A percentile compares a stretch with the other conserved stretches of the same genome.
These are phyloP conservation scores for Abrostola triplasia DNA, from an alignment of 2,888 invertebrate genomes.

Conservation along the genomic window DNA sequence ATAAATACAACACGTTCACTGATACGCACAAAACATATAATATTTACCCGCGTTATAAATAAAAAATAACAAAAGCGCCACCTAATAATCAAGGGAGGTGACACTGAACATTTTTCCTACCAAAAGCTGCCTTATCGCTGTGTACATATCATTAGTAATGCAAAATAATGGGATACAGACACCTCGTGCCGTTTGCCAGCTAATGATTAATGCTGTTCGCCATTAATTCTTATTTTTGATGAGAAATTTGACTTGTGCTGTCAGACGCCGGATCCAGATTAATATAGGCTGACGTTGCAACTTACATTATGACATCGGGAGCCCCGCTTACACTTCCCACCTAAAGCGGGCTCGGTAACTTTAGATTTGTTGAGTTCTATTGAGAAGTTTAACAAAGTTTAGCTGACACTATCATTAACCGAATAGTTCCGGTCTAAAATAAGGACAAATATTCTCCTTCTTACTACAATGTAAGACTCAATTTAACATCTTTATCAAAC, in stretches of 20 bases:
- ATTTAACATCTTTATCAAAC: not conserved
- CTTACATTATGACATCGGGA: constrained; percentile 77
- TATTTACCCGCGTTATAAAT: constrained; percentile 6
- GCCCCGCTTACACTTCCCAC: constrained; percentile 53
- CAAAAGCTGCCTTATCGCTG: constrained; percentile 83
- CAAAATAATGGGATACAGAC: constrained; percentile 88
- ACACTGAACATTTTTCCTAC: constrained; percentile 76
- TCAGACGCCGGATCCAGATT: constrained; percentile 87
- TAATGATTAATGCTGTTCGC: constrained; percentile 87
- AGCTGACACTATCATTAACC: not conserved
- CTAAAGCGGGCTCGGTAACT: constrained; percentile 36
- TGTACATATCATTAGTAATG: constrained; percentile 88
- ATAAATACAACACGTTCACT: too few species aligned
- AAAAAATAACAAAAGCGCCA: constrained; percentile 42
- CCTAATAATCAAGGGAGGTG: constrained; percentile 74
- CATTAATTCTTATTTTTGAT: constrained; percentile 89
- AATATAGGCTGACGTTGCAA: constrained; percentile 87
- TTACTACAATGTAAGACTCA: too few species aligned
- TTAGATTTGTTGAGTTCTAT: constrained; percentile 12
- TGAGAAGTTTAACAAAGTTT: not conserved
- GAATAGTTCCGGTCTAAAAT: not conserved
- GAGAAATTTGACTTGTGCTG: constrained; percentile 88
- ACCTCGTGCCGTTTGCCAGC: constrained; percentile 87
- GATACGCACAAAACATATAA: too few species aligned
- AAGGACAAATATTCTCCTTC: too few species aligned